Percentiles rank a stretch among this genome's conserved stretches.
These are phyloP conservation scores for Poliocrania exsul DNA, from an alignment of 2,797 vertebrate genomes.

Conservation along the genomic window DNA sequence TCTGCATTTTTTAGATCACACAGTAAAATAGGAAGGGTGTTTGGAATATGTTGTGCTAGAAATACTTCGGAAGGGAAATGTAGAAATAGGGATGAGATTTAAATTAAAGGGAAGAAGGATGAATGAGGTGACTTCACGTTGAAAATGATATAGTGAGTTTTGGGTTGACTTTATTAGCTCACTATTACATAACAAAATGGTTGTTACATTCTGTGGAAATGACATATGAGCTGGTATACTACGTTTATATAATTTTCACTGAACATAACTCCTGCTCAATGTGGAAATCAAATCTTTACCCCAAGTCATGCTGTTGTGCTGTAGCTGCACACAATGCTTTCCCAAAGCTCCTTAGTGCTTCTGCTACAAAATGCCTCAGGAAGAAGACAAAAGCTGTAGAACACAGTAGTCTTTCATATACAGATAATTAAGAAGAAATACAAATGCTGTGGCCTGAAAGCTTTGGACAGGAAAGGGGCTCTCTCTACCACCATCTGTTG, in stretches of 20 bases:
- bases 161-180: slow-evolving; percentile 70
- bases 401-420: not conserved
- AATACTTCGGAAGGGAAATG: slow-evolving; percentile 42
- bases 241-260: slow-evolving; percentile 70
- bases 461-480: not conserved
- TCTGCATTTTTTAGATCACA: slow-evolving; percentile 50
- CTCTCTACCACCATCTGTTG: slow-evolving; percentile 61
- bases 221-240: slow-evolving; percentile 58
- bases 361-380: not conserved
- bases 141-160: slow-evolving; percentile 63
- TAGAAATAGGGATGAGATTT: slow-evolving; percentile 63
- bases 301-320: not conserved
- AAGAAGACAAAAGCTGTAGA: not conserved
- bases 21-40: slow-evolving; percentile 62
- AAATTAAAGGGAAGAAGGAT: slow-evolving; percentile 59
- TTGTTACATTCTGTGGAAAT: slow-evolving; percentile 66
- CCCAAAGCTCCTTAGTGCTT: not conserved
- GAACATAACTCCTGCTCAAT: slow-evolving; percentile 64
- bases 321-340: not conserved
- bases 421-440: slow-evolving; percentile 19
- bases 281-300: slow-evolving; percentile 34
- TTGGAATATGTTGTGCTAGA: slow-evolving; percentile 38
- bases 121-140: slow-evolving; percentile 59
- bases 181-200: slow-evolving; percentile 68
- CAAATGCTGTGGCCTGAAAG: not conserved